A percentile compares a stretch with the other conserved stretches of the same genome.
Evolutionary conservation across 2,113 vertebrate genomes (phyloP).

Genomic region (Gadus chalcogrammus): DNA sequence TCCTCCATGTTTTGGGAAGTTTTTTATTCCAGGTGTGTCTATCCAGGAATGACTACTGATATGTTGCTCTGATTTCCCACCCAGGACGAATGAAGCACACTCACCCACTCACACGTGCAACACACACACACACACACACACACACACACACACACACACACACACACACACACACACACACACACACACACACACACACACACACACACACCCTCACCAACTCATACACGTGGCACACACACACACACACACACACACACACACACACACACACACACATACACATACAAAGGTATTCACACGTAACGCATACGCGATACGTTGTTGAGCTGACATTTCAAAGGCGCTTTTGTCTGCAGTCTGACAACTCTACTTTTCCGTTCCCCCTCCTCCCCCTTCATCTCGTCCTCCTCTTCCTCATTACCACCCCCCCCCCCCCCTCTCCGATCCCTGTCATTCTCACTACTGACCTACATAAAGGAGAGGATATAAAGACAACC

Average conservation of each 20-base stretch:
- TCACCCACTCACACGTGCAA: neutral
- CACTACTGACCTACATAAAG: neutral
- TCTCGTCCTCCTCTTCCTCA: neutral
- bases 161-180: no score
- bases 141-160: no score
- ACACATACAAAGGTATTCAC: neutral
- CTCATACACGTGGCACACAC: neutral
- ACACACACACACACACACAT: neutral
- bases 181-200: no score
- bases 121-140: neutral
- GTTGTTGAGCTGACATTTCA: neutral
- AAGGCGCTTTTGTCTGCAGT: neutral
- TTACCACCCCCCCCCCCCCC: neutral
- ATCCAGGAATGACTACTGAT: neutral
- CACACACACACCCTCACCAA: neutral
- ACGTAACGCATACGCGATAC: neutral
- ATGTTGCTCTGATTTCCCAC: neutral
- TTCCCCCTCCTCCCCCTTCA: neutral
- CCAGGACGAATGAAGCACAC: neutral
- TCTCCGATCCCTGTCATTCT: neutral
- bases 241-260: no score
- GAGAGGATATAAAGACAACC: no score
- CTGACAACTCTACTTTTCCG: neutral
- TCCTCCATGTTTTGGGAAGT: neutral
- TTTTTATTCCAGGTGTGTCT: neutral